phyloP scores from a whole-genome alignment of 2,888 invertebrate species.

The Axea sp. region DNA sequence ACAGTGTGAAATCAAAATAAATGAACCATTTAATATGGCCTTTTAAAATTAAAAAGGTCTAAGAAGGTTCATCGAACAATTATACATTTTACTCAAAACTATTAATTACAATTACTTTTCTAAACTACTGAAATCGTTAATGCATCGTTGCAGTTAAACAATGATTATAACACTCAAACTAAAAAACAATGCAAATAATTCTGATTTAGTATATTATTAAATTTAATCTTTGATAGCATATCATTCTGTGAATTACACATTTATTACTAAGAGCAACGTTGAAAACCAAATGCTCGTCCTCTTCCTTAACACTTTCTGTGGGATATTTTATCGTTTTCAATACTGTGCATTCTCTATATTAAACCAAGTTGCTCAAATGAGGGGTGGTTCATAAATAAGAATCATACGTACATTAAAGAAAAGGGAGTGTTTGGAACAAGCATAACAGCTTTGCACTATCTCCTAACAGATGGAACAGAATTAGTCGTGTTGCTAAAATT shows the following conservation, averaged over 20 bases:
- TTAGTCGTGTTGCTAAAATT: too few relatives aligned
- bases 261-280: constrained; percentile 1
- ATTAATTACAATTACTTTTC: too few relatives aligned
- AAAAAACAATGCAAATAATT: too few relatives aligned
- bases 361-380: constrained; percentile 27
- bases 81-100: too few relatives aligned
- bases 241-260: constrained; percentile 8
- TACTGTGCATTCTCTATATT: constrained; percentile 36
- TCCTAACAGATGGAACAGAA: too few relatives aligned
- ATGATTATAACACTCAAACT: too few relatives aligned
- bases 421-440: constrained; percentile 46
- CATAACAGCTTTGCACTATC: constrained; percentile 63
- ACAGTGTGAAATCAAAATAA: constrained; percentile 5
- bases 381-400: constrained; percentile 46
- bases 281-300: constrained; percentile 5
- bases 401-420: constrained; percentile 42
- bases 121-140: too few relatives aligned
- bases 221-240: constrained; percentile 20
- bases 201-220: constrained; percentile 16
- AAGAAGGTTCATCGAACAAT: too few relatives aligned
- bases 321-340: constrained; percentile 49
- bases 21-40: background rate
- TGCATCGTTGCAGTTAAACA: too few relatives aligned
- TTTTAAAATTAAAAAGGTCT: too few relatives aligned
- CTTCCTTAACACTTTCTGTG: background rate